phyloP scores from a whole-genome alignment of 2,888 invertebrate genomes.

The Mechanitis messenoides region DNA sequence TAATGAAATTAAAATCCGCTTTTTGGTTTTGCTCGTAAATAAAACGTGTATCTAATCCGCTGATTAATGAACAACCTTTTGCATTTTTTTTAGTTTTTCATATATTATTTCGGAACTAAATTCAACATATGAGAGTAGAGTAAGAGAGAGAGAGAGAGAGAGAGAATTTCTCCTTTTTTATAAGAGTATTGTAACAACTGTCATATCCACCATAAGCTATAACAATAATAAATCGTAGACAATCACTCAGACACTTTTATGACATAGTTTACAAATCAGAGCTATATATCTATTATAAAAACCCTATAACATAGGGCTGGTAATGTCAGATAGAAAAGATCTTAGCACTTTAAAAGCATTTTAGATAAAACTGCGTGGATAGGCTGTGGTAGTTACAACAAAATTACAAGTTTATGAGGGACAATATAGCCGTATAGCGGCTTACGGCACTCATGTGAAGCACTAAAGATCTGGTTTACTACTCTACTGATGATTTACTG shows the following conservation, averaged over 20 bases:
- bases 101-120: slow-evolving; percentile 3
- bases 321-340: slow-evolving; percentile 47
- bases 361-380: slow-evolving; percentile 60
- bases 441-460: slow-evolving; percentile 48
- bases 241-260: slow-evolving; percentile 59
- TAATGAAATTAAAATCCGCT: slow-evolving; percentile 77
- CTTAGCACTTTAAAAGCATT: slow-evolving; percentile 65
- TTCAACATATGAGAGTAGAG: too few species aligned
- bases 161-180: too few species aligned
- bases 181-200: neutral
- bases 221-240: slow-evolving; percentile 55
- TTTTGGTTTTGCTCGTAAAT: slow-evolving; percentile 73
- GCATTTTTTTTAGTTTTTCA: slow-evolving; percentile 33
- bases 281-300: slow-evolving; percentile 51
- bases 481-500: slow-evolving; percentile 65
- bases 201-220: slow-evolving; percentile 35
- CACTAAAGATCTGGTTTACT: slow-evolving; percentile 65
- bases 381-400: slow-evolving; percentile 61
- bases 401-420: slow-evolving; percentile 67
- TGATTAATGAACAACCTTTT: slow-evolving; percentile 69
- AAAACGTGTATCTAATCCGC: slow-evolving; percentile 71
- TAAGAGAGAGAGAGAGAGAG: too few species aligned
- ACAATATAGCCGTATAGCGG: slow-evolving; percentile 55
- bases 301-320: slow-evolving; percentile 22
- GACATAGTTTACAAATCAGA: slow-evolving; percentile 61